These are phyloP conservation scores for Tethya wilhelma DNA, from an alignment of 37 sponge, comb jelly and placozoan species.

Conservation along the genomic window DNA sequence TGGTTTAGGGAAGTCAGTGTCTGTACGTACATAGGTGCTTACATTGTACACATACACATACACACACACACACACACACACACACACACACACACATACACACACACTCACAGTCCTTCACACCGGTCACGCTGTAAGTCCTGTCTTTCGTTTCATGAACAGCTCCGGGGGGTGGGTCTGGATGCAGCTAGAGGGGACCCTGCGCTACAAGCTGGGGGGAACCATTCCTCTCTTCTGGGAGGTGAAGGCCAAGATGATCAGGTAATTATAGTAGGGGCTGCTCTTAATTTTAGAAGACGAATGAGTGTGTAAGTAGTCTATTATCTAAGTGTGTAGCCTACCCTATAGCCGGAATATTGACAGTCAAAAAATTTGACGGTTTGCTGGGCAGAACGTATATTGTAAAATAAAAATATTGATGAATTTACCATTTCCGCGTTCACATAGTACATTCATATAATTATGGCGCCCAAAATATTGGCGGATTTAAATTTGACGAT, in stretches of 20 bases:
- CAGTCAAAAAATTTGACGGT: too few species aligned
- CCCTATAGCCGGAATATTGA: too few species aligned
- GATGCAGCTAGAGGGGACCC: constrained; percentile 65
- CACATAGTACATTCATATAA: too few species aligned
- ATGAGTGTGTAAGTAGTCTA: background rate
- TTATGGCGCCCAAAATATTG: too few species aligned
- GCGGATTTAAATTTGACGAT: too few species aligned
- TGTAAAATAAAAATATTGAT: too few species aligned
- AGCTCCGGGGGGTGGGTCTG: constrained; percentile 71
- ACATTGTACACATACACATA: background rate
- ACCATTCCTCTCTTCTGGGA: constrained; percentile 38
- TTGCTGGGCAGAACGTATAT: too few species aligned
- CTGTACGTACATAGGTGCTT: background rate
- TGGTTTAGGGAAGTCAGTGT: too few species aligned
- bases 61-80: background rate
- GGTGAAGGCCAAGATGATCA: constrained; percentile 46
- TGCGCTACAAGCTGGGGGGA: constrained; percentile 59
- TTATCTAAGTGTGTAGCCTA: background rate
- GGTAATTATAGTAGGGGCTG: constrained; percentile 54
- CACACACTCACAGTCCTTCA: background rate
- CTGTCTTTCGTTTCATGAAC: constrained; percentile 64
- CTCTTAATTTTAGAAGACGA: background rate
- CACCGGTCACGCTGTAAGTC: constrained; percentile 65
- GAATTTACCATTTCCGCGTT: too few species aligned
- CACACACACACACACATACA: background rate